Percentiles rank a stretch among this genome's conserved stretches.
Evolutionary conservation across 2,888 invertebrate genomes (phyloP).

Genomic region (Zygaena filipendulae): DNA sequence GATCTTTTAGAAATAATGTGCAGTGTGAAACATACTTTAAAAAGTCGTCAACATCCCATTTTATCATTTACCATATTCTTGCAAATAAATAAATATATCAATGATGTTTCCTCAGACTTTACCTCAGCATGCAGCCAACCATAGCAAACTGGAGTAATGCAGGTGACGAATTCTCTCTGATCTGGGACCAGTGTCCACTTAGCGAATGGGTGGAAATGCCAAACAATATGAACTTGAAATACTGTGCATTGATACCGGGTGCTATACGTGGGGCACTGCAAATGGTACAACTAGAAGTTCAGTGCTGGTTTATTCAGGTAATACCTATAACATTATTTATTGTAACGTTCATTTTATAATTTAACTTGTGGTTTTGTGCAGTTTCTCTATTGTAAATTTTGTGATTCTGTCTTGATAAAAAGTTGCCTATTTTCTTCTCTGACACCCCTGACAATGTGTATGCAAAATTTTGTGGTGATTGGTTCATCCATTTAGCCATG

Average conservation of each 20-base stretch:
- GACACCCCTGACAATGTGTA: no score
- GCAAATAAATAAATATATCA: no score
- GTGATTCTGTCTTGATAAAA: no score
- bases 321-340: no score
- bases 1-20: no score
- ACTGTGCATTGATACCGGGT: constrained; percentile 93
- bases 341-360: constrained; percentile 1
- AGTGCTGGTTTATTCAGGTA: constrained; percentile 90
- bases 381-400: neutral
- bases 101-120: constrained; percentile 71
- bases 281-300: constrained; percentile 98
- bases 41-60: no score
- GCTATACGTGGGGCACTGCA: constrained; percentile 94
- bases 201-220: constrained; percentile 98
- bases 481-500: no score
- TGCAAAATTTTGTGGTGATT: no score
- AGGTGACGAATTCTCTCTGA: constrained; percentile 96
- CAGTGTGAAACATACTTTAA: no score
- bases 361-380: neutral
- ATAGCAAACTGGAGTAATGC: constrained; percentile 95
- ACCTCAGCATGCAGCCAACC: constrained; percentile 91
- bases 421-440: no score
- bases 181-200: constrained; percentile 94
- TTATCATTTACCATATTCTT: no score
- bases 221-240: constrained; percentile 83